Conservation (phyloP, 2,888 invertebrate species). For the Himalopsyche kuldschensis region DNA sequence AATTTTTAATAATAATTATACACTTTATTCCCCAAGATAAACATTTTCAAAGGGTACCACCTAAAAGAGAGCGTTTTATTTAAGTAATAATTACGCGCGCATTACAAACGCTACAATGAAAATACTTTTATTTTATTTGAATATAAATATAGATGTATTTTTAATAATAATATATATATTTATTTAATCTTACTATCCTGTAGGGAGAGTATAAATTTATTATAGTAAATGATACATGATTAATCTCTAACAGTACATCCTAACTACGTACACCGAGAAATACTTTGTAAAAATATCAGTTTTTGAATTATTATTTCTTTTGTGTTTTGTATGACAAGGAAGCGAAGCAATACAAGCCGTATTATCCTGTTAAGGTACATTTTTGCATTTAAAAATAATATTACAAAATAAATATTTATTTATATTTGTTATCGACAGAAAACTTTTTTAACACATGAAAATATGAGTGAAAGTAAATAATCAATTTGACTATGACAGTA, state of each 20-base stretch:
- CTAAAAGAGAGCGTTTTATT: slow-evolving; percentile 19
- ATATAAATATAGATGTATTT: slow-evolving; percentile 41
- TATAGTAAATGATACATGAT: slow-evolving; percentile 33
- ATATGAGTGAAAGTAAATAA: not conserved
- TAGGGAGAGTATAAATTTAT: slow-evolving; percentile 27
- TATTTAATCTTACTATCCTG: slow-evolving; percentile 43
- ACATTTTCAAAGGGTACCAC: not conserved
- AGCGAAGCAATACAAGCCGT: slow-evolving; percentile 15
- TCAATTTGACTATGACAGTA: not conserved
- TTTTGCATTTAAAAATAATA: slow-evolving; percentile 17
- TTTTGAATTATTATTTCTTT: slow-evolving; percentile 42
- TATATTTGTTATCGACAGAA: slow-evolving; percentile 12
- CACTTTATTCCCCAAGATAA: not conserved
- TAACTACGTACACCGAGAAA: slow-evolving; percentile 40
- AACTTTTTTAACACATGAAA: not conserved
- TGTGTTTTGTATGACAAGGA: slow-evolving; percentile 16
- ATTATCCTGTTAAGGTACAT: slow-evolving; percentile 8
- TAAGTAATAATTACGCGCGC: slow-evolving; percentile 24
- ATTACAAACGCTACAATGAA: slow-evolving; percentile 38
- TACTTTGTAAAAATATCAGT: slow-evolving; percentile 40
- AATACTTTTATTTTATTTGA: slow-evolving; percentile 39
- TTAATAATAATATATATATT: slow-evolving; percentile 38
- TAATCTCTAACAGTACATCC: slow-evolving; percentile 23
- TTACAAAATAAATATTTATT: not conserved
- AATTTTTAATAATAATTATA: not conserved